These are phyloP conservation scores for Ia io DNA, from an alignment of 2,113 vertebrate species.

Conservation along the genomic window DNA sequence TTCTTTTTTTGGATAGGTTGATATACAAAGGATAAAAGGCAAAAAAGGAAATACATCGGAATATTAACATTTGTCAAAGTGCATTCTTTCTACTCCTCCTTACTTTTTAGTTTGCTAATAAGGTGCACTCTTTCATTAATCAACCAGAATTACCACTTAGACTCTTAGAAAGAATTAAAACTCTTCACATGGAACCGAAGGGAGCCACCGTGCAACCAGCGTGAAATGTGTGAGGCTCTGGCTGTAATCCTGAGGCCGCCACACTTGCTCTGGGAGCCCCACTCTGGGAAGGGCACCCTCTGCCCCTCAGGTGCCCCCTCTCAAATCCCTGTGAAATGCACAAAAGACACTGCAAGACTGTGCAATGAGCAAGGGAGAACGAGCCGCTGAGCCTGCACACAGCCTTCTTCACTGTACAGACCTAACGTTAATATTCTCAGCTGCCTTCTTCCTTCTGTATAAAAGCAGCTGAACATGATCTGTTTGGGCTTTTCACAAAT, in stretches of 20 bases:
- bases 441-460: not conserved
- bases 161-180: not conserved
- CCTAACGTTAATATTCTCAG: not conserved
- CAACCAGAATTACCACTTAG: not conserved
- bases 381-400: not conserved
- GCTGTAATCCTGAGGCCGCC: not conserved
- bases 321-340: not conserved
- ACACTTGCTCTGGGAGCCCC: not conserved
- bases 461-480: not conserved
- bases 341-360: not conserved
- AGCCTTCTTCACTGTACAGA: not conserved
- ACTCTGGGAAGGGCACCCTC: no score
- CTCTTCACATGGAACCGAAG: not conserved
- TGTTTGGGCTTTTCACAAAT: slow-evolving; percentile 12
- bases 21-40: not conserved
- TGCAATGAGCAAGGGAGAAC: not conserved
- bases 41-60: not conserved
- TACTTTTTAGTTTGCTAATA: not conserved
- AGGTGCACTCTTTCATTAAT: not conserved
- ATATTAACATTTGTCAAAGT: not conserved
- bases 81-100: not conserved
- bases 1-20: no score
- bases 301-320: not conserved
- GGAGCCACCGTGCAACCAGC: not conserved
- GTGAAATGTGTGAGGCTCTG: not conserved